A percentile compares a stretch with the other conserved stretches of the same genome.
Evolutionary conservation across 1,140 invertebrate species (phyloP).

Genomic region (Asbolus verrucosus): DNA sequence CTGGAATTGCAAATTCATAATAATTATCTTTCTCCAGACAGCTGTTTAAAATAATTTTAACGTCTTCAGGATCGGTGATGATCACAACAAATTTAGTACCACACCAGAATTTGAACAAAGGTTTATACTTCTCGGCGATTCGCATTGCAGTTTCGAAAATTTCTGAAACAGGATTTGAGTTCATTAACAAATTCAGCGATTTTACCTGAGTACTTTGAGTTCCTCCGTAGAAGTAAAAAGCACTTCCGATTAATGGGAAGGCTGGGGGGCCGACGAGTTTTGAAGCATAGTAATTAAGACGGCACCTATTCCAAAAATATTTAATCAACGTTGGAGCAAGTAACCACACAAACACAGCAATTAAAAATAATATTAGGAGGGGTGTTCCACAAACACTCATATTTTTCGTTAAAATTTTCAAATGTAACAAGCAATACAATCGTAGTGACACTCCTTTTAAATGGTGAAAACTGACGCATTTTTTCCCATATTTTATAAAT

Average conservation of each 20-base stretch:
- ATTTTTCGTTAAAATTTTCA: too few relatives aligned
- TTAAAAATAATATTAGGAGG: too few relatives aligned
- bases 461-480: too few relatives aligned
- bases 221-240: neutral
- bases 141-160: constrained; percentile 21
- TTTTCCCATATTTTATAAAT: too few relatives aligned
- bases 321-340: too few relatives aligned
- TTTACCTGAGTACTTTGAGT: constrained; percentile 14
- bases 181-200: neutral
- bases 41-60: constrained; percentile 31
- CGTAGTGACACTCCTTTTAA: too few relatives aligned
- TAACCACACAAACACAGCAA: too few relatives aligned
- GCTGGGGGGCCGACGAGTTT: constrained; percentile 5
- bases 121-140: neutral
- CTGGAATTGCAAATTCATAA: neutral
- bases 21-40: constrained; percentile 8
- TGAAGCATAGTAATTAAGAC: constrained; percentile 2
- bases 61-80: constrained; percentile 14
- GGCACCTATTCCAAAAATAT: constrained; percentile 1
- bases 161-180: constrained; percentile 3
- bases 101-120: constrained; percentile 15
- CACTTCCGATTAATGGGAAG: constrained; percentile 32
- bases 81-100: constrained; percentile 9
- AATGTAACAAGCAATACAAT: too few relatives aligned
- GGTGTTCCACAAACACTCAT: too few relatives aligned